A percentile compares a stretch with the other conserved stretches of the same genome.
Conservation (phyloP, 2,888 invertebrate genomes). For the Pteria penguin region DNA sequence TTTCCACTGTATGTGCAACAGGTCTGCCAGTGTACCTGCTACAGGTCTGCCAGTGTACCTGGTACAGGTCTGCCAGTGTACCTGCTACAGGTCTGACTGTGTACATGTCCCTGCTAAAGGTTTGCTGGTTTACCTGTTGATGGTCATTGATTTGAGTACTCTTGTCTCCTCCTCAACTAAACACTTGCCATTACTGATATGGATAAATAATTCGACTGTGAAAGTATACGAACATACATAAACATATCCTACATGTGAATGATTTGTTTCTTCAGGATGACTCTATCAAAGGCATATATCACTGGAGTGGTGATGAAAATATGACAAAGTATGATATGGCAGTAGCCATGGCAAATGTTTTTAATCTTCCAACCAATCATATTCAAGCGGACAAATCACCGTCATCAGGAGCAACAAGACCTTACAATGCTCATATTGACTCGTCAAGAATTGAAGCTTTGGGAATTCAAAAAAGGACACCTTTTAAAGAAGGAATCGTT, state of each 20-base stretch:
- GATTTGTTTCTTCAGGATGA: conserved; percentile 67
- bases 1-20: too few relatives aligned
- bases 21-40: too few relatives aligned
- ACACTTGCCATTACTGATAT: too few relatives aligned
- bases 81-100: too few relatives aligned
- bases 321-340: conserved; percentile 82
- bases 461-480: conserved; percentile 77
- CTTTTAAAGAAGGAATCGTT: conserved; percentile 78
- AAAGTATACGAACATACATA: too few relatives aligned
- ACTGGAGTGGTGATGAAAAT: conserved; percentile 81
- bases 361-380: conserved; percentile 78
- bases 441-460: conserved; percentile 74
- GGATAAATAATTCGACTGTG: too few relatives aligned
- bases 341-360: conserved; percentile 80
- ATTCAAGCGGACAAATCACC: conserved; percentile 75
- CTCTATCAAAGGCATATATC: conserved; percentile 79
- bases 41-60: too few relatives aligned
- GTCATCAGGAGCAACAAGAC: conserved; percentile 76
- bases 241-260: neutral
- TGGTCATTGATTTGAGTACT: too few relatives aligned
- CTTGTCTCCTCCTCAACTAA: too few relatives aligned
- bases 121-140: too few relatives aligned
- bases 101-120: too few relatives aligned
- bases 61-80: too few relatives aligned
- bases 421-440: conserved; percentile 80